These are phyloP conservation scores for Lochmaea capreae DNA, from an alignment of 2,888 invertebrate species.

Conservation along the genomic window DNA sequence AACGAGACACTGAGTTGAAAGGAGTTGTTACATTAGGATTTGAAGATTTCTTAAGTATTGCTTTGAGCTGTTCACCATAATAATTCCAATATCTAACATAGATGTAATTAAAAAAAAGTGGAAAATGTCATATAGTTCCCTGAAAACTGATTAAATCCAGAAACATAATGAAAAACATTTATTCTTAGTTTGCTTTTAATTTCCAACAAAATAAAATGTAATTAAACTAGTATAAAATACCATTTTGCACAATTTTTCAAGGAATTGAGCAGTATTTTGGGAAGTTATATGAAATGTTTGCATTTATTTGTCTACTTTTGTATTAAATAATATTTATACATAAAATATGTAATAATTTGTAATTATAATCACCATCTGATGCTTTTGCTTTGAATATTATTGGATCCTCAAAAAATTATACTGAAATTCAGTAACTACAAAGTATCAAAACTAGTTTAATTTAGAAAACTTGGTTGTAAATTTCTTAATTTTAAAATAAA, in stretches of 20 bases:
- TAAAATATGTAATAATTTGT: neutral
- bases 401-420: too few species aligned
- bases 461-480: too few species aligned
- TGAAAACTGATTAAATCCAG: too few species aligned
- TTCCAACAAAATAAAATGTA: too few species aligned
- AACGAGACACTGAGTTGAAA: constrained; percentile 81
- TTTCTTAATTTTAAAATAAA: too few species aligned
- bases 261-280: neutral
- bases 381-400: too few species aligned
- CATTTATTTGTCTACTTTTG: neutral
- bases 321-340: neutral
- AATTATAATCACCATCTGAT: too few species aligned
- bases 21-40: constrained; percentile 88
- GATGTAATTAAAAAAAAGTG: neutral
- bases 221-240: neutral
- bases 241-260: neutral
- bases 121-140: too few species aligned
- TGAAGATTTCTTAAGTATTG: constrained; percentile 90
- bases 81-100: neutral
- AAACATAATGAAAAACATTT: too few species aligned
- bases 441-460: too few species aligned
- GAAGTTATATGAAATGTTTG: neutral
- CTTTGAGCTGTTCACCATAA: constrained; percentile 75
- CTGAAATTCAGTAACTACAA: too few species aligned
- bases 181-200: too few species aligned